Percentiles rank a stretch among this genome's conserved stretches.
phyloP scores from a whole-genome alignment of 2,888 invertebrate species.

The Athripsodes cinereus region DNA sequence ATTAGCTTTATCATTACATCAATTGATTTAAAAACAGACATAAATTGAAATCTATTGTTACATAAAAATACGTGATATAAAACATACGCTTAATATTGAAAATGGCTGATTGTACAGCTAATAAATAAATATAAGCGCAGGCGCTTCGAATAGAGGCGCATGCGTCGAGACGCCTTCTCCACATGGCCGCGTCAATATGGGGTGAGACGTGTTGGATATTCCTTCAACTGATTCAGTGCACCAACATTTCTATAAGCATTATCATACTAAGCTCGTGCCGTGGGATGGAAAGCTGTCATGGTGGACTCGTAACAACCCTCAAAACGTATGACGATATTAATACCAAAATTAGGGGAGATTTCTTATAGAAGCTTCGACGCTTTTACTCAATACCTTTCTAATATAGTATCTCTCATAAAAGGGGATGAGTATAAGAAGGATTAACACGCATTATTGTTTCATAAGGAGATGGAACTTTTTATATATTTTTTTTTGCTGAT shows the following conservation, averaged over 20 bases:
- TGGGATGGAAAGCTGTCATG: not conserved
- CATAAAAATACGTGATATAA: not conserved
- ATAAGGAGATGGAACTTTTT: too few relatives aligned
- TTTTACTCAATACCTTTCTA: too few relatives aligned
- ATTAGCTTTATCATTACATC: too few relatives aligned
- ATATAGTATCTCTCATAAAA: too few relatives aligned
- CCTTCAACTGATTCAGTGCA: not conserved
- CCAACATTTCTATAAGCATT: not conserved
- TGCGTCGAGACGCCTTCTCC: slow-evolving; percentile 14
- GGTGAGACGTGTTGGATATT: not conserved
- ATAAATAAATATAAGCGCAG: not conserved
- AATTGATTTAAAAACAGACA: too few relatives aligned
- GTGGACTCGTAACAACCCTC: not conserved
- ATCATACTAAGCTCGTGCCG: not conserved
- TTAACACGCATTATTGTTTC: too few relatives aligned
- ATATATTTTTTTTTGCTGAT: too few relatives aligned
- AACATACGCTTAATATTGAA: not conserved
- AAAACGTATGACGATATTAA: not conserved
- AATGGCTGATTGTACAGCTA: slow-evolving; percentile 1
- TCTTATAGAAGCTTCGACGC: not conserved
- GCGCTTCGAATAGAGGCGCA: slow-evolving; percentile 12
- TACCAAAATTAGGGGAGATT: slow-evolving; percentile 6
- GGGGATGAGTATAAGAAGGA: too few relatives aligned
- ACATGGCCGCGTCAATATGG: slow-evolving; percentile 24
- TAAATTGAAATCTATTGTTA: not conserved